Percentiles rank a stretch among this genome's conserved stretches.
These are phyloP conservation scores for Adela reaumurella DNA, from an alignment of 2,888 invertebrate genomes.

Conservation along the genomic window DNA sequence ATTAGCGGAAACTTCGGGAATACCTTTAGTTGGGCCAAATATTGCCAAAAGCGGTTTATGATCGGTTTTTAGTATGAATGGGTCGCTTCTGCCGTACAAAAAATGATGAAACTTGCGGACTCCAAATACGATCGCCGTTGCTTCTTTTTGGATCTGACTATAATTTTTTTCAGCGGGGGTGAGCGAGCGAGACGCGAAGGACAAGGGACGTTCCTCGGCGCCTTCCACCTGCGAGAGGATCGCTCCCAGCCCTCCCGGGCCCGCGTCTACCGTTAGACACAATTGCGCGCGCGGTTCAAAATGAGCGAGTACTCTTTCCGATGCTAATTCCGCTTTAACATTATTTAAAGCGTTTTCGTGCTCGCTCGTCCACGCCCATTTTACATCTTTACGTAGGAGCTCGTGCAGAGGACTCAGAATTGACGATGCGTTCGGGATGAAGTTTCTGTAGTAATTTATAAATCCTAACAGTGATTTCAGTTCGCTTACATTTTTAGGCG, in stretches of 20 bases:
- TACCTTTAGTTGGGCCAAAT: neutral
- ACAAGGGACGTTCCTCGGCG: slow-evolving; percentile 5
- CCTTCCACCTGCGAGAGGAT: slow-evolving; percentile 1
- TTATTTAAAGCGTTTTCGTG: slow-evolving; percentile 4
- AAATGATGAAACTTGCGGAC: slow-evolving; percentile 12
- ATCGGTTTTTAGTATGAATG: slow-evolving; percentile 12
- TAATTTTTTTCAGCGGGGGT: slow-evolving; percentile 6
- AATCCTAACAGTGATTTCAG: slow-evolving; percentile 15
- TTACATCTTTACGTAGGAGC: slow-evolving; percentile 3
- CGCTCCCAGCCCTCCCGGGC: slow-evolving; percentile 4
- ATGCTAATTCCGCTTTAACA: slow-evolving; percentile 6
- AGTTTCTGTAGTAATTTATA: slow-evolving; percentile 14
- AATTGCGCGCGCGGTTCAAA: slow-evolving; percentile 9
- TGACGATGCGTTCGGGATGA: slow-evolving; percentile 9
- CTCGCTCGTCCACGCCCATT: slow-evolving; percentile 7
- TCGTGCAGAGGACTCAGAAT: slow-evolving; percentile 9
- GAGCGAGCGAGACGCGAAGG: slow-evolving; percentile 5
- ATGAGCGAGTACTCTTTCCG: slow-evolving; percentile 10
- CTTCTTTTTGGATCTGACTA: slow-evolving; percentile 12
- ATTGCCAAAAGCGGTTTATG: slow-evolving; percentile 5
- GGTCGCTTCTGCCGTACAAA: slow-evolving; percentile 11
- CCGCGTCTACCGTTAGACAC: slow-evolving; percentile 15
- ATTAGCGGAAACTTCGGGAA: slow-evolving; percentile 1
- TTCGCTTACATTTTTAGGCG: slow-evolving; percentile 9
- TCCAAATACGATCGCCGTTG: slow-evolving; percentile 11